Conservation (phyloP, 2,113 vertebrate genomes). For the Rattus rattus region DNA sequence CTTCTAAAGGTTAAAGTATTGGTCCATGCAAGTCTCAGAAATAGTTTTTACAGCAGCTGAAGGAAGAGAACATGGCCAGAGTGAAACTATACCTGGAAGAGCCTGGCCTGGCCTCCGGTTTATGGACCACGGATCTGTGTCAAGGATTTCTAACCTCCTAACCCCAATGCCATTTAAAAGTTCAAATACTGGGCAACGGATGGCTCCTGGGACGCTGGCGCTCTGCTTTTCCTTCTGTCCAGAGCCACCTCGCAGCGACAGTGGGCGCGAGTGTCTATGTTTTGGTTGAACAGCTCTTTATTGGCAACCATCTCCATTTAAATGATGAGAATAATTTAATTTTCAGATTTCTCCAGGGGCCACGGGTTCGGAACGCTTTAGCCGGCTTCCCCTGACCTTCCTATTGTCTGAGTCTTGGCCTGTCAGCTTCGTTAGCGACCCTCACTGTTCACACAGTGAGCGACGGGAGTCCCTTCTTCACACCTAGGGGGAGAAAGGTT, state of each 20-base stretch:
- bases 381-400: neutral
- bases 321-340: neutral
- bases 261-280: neutral
- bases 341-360: neutral
- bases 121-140: neutral
- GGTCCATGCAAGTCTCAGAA: neutral
- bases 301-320: neutral
- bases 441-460: neutral
- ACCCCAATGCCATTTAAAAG: neutral
- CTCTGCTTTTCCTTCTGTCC: neutral
- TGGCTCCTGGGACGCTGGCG: neutral
- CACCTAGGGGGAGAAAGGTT: neutral
- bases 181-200: neutral
- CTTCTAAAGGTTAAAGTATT: neutral
- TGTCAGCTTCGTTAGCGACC: neutral
- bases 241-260: neutral
- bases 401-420: neutral
- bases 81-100: neutral
- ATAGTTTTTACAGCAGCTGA: neutral
- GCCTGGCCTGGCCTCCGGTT: neutral
- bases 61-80: neutral
- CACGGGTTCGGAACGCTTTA: neutral
- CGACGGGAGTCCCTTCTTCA: neutral
- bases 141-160: neutral
- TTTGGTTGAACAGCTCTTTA: neutral